phyloP scores from a whole-genome alignment of 1,140 invertebrate genomes.

The Asobara japonica region DNA sequence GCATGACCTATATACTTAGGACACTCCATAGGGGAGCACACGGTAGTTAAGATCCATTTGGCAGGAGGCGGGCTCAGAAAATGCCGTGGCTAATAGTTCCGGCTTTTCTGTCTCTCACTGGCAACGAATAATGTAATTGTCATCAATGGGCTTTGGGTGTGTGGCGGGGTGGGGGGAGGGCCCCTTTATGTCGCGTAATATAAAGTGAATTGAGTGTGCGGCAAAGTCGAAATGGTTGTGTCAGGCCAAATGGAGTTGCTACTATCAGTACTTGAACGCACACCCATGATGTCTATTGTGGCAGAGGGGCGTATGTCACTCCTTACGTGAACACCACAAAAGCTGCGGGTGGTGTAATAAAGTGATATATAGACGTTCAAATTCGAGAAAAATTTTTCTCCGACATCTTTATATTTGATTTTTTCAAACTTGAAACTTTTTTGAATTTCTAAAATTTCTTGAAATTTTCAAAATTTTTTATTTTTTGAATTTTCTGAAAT shows the following conservation, averaged over 20 bases:
- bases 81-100: conserved; percentile 33
- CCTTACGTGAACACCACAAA: no score
- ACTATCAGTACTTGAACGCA: no score
- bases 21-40: background rate
- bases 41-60: conserved; percentile 27
- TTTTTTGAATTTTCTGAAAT: conserved; percentile 10
- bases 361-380: no score
- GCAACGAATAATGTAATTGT: conserved; percentile 32
- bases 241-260: conserved; percentile 34
- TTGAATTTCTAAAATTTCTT: no score
- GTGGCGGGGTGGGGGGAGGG: no score
- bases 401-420: no score
- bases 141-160: conserved; percentile 27
- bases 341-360: no score
- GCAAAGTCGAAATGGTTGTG: background rate
- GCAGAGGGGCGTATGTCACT: no score
- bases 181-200: conserved; percentile 6
- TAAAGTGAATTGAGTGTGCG: background rate
- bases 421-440: no score
- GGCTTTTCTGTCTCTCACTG: conserved; percentile 35
- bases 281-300: no score
- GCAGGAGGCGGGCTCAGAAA: conserved; percentile 26
- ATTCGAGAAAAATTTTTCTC: no score
- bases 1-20: conserved; percentile 28
- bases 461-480: no score